These are phyloP conservation scores for Stomatorhinus ivindoensis DNA, from an alignment of 2,113 vertebrate species.

Conservation along the genomic window DNA sequence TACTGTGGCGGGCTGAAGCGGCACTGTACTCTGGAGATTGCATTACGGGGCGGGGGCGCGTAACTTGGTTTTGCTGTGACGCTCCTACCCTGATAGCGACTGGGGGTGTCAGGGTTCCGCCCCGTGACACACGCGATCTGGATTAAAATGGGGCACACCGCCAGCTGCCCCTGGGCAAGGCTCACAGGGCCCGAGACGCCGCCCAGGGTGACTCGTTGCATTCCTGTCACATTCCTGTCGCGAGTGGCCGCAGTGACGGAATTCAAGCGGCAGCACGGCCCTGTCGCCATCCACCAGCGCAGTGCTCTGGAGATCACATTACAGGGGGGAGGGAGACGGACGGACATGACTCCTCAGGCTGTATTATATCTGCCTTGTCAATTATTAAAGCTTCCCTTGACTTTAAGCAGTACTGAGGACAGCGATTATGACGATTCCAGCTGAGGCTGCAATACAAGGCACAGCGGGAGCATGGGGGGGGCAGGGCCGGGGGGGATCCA, in stretches of 20 bases:
- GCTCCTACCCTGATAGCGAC: background rate
- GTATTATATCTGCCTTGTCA: background rate
- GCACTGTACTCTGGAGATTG: background rate
- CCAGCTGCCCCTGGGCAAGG: background rate
- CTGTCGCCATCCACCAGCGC: background rate
- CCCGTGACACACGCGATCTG: background rate
- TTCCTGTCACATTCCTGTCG: background rate
- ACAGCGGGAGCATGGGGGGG: conserved; percentile 13
- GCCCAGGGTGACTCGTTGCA: background rate
- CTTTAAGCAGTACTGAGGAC: conserved; percentile 32
- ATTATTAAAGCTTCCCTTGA: conserved; percentile 24
- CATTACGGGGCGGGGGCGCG: no score
- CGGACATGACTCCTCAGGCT: background rate
- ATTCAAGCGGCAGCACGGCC: background rate
- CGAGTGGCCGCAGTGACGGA: background rate
- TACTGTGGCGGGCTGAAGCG: background rate
- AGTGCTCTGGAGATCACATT: background rate
- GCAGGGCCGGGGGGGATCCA: background rate
- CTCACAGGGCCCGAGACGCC: background rate
- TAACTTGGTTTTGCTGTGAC: no score
- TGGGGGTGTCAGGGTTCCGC: background rate
- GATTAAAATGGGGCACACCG: background rate
- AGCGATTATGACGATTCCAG: conserved; percentile 25
- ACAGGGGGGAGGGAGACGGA: background rate
- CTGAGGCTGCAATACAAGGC: conserved; percentile 7